Percentiles rank a stretch among this genome's conserved stretches.
phyloP scores from a whole-genome alignment of 2,888 invertebrate species.

The Meteorus cinctellus region DNA sequence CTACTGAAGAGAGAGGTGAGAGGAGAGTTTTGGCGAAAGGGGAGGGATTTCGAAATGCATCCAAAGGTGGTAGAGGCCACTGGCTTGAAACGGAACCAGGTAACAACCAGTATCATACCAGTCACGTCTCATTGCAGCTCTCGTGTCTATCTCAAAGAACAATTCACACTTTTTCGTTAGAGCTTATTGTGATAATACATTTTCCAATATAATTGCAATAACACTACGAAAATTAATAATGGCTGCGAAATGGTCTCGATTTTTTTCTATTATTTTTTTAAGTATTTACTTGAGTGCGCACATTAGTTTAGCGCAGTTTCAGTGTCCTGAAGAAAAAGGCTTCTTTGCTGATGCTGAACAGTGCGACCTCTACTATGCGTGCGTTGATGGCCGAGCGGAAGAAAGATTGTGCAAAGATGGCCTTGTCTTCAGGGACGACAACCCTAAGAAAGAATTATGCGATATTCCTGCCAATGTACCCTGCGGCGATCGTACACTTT shows the following conservation, averaged over 20 bases:
- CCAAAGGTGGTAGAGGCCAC: conserved; percentile 62
- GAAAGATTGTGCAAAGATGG: conserved; percentile 85
- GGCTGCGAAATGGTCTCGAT: not conserved
- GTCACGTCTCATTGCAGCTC: conserved; percentile 59
- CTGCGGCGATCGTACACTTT: conserved; percentile 82
- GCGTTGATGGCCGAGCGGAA: conserved; percentile 80
- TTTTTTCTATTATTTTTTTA: conserved; percentile 26
- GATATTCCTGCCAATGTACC: conserved; percentile 86
- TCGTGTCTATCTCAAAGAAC: conserved; percentile 48
- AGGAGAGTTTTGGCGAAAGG: conserved; percentile 64
- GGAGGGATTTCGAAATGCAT: conserved; percentile 65
- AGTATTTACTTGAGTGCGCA: conserved; percentile 45
- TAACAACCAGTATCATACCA: conserved; percentile 57
- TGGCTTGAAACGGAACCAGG: conserved; percentile 65
- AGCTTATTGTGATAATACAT: not conserved
- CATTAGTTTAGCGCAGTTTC: conserved; percentile 72
- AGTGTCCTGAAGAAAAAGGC: conserved; percentile 84
- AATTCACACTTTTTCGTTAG: conserved; percentile 36
- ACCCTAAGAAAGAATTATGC: conserved; percentile 83
- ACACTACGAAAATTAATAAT: not conserved
- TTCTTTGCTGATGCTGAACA: conserved; percentile 84
- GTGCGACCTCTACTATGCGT: conserved; percentile 87
- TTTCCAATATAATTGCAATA: too few relatives aligned
- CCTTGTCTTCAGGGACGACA: conserved; percentile 83
- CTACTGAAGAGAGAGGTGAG: conserved; percentile 45